These are phyloP conservation scores for Amphiprion clarkii DNA, from an alignment of 2,797 vertebrate genomes.

Conservation along the genomic window DNA sequence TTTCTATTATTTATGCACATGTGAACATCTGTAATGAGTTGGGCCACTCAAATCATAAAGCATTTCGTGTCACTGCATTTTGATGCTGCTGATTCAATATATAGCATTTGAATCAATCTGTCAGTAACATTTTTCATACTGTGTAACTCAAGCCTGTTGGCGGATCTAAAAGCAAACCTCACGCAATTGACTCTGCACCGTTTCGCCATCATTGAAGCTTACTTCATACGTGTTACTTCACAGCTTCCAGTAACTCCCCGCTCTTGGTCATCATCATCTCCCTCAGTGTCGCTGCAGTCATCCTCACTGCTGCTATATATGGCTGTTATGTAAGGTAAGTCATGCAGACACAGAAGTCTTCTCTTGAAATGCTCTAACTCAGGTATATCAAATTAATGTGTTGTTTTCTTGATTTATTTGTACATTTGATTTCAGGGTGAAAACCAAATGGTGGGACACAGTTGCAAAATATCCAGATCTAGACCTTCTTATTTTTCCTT, in stretches of 20 bases:
- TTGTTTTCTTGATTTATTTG: not conserved
- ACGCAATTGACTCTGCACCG: too few species aligned
- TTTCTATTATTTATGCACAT: too few species aligned
- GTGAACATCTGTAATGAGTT: too few species aligned
- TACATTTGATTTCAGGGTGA: conserved; percentile 54
- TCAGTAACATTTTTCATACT: too few species aligned
- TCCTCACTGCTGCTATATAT: conserved; percentile 1
- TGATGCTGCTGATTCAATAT: too few species aligned
- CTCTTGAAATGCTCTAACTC: not conserved
- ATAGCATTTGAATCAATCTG: too few species aligned
- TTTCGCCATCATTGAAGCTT: too few species aligned
- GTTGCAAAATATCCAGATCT: conserved; percentile 38
- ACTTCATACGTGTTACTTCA: not conserved
- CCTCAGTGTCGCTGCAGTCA: conserved; percentile 48
- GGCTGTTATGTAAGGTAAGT: conserved; percentile 64
- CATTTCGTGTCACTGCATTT: too few species aligned
- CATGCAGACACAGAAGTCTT: not conserved
- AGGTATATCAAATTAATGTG: not conserved
- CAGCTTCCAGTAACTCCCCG: conserved; percentile 7
- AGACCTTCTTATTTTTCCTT: conserved; percentile 22
- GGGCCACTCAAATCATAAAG: too few species aligned
- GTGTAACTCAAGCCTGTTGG: too few species aligned
- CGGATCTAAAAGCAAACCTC: too few species aligned
- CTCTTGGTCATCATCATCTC: not conserved
- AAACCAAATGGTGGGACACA: conserved; percentile 56